These are phyloP conservation scores for Platycheirus albimanus DNA, from an alignment of 2,888 invertebrate species.

Conservation along the genomic window DNA sequence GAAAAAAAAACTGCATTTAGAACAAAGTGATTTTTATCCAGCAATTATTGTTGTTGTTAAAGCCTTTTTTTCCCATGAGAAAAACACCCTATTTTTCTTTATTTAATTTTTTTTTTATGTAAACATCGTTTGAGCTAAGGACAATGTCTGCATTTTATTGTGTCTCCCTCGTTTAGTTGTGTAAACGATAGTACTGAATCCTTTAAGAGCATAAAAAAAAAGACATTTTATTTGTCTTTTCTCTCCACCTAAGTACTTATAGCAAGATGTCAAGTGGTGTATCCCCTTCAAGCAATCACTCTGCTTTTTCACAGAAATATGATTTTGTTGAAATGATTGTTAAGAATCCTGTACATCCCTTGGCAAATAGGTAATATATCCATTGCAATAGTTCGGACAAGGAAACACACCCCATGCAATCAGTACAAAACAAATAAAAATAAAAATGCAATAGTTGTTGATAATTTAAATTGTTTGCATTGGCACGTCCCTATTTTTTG, in stretches of 20 bases:
- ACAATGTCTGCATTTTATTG: not conserved
- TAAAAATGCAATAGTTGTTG: slow-evolving; percentile 9
- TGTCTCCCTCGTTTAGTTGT: not conserved
- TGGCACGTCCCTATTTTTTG: not conserved
- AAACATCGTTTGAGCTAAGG: not conserved
- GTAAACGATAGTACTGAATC: slow-evolving; percentile 1
- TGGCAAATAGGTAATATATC: slow-evolving; percentile 10
- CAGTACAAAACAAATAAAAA: slow-evolving; percentile 2
- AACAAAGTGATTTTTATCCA: not conserved
- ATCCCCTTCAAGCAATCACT: not conserved
- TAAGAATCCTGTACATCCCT: not conserved
- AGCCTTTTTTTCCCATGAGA: not conserved
- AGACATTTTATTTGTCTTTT: slow-evolving; percentile 20
- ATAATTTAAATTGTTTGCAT: not conserved
- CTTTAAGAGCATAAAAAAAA: slow-evolving; percentile 3
- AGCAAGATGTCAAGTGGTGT: not conserved
- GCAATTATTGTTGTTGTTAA: not conserved
- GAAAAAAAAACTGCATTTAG: not conserved
- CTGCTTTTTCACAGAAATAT: not conserved
- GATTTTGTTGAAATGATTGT: slow-evolving; percentile 4
- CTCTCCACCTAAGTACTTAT: slow-evolving; percentile 8
- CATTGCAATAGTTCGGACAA: slow-evolving; percentile 28
- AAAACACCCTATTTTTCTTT: not conserved
- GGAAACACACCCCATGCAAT: slow-evolving; percentile 10
- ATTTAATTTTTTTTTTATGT: not conserved